Base-by-base conservation (phyloP, 2,888 invertebrate genomes). In the Ectemnius cavifrons region DNA sequence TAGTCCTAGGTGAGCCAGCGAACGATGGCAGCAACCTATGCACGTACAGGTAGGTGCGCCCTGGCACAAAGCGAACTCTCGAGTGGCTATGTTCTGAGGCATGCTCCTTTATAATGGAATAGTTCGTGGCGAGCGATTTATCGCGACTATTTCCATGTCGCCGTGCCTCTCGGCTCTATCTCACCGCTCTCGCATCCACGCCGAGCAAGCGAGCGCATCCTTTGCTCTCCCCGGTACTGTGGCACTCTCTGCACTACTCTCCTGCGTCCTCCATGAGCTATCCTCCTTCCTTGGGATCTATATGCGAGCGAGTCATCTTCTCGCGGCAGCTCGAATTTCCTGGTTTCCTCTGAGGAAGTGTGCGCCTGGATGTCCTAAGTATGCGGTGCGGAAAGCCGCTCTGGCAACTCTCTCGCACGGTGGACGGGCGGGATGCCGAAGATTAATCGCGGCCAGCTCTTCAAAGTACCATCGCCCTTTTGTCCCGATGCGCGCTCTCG, bases 81-180 rank as follows among this genome's bases (percentile, higher is more conserved):
- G 83, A 73, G 75, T 82, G 78, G 78, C 84, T 83, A 84, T 86
- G 87, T 84, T 87, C 46, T 64, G 73, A 74, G 63, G 85, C 87
- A 86, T 85, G 85, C 87, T 86, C 86, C 84, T 86, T 86, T 89
- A 88, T 89, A 89, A 89, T 89, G 89, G 89, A 89, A 88, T 89
- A 88, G 89, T 88, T 87, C 86, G 86, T 86, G 85, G 86, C 78
- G 80, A 86, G 85, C 84, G 89, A 90, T 89, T 89, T 89, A 90
- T 90, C 88, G 89, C 87, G 87, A 88, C 88, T 85, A 88, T 87
- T 88, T 88, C 86, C 88, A 85, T 88, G 88, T 89, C 87, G 84
- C 79, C 75, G 82, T 83, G 76, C 80, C 72, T 37, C 71, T 70
- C 73, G 81, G 81, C 37, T 37, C 52, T 16, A 52, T 52, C 82